Evolutionary conservation across 2,797 vertebrate species (phyloP).

Genomic region (Anabacerthia variegaticeps): DNA sequence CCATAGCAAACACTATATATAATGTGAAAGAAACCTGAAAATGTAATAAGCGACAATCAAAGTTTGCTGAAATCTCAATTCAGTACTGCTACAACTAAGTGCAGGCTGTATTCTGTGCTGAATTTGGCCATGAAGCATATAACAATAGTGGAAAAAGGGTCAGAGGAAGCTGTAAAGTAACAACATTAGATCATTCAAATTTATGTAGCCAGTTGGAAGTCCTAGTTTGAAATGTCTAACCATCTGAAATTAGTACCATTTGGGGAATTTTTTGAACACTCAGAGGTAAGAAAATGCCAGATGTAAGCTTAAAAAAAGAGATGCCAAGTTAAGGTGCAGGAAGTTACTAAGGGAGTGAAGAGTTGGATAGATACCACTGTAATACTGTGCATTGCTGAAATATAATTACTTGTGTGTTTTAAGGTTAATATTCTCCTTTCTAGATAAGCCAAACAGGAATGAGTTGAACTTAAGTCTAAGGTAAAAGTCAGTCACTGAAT

Average conservation of each 20-base stretch:
- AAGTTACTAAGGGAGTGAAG: neutral
- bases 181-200: neutral
- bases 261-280: neutral
- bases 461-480: neutral
- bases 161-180: neutral
- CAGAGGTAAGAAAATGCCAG: neutral
- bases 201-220: neutral
- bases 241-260: neutral
- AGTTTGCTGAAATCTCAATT: neutral
- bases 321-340: neutral
- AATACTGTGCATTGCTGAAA: neutral
- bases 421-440: neutral
- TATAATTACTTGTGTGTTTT: neutral
- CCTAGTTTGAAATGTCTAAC: neutral
- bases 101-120: neutral
- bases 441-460: neutral
- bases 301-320: neutral
- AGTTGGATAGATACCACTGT: neutral
- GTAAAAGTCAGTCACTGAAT: conserved; percentile 31
- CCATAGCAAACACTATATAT: neutral
- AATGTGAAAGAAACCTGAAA: neutral
- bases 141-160: neutral
- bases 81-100: neutral
- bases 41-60: neutral
- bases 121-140: neutral